These are phyloP conservation scores for Characodon lateralis DNA, from an alignment of 2,797 vertebrate species.

Conservation along the genomic window DNA sequence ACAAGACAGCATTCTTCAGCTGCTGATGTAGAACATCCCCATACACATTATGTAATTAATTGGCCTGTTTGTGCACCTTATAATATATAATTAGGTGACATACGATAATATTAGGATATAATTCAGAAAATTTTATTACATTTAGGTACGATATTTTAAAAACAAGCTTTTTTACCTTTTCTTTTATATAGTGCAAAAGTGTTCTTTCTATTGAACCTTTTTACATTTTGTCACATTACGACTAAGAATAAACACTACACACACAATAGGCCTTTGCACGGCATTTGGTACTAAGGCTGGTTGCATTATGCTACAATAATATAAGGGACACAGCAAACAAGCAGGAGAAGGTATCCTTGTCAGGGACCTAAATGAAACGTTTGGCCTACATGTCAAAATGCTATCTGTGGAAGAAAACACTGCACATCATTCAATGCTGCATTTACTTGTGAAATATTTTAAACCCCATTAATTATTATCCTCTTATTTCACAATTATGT, in stretches of 20 bases:
- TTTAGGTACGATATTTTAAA: conserved; percentile 13
- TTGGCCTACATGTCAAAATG: too few relatives aligned
- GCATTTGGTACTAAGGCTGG: background rate
- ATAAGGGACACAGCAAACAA: too few relatives aligned
- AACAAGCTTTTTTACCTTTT: background rate
- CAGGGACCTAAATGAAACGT: too few relatives aligned
- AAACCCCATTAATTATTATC: background rate
- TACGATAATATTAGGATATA: conserved; percentile 22
- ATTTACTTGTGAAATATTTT: background rate
- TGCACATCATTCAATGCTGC: background rate
- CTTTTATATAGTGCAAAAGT: background rate
- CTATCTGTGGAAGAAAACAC: background rate
- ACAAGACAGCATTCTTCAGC: conserved; percentile 19
- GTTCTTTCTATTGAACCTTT: background rate
- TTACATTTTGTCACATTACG: conserved; percentile 1
- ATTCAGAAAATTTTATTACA: conserved; percentile 26
- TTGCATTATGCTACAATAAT: too few relatives aligned
- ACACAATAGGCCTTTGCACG: background rate
- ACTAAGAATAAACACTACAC: background rate
- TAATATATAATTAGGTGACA: conserved; percentile 28
- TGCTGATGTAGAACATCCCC: conserved; percentile 8
- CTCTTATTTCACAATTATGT: background rate
- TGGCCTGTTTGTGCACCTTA: conserved; percentile 23
- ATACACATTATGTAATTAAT: conserved; percentile 26
- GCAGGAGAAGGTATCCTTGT: too few relatives aligned